phyloP scores from a whole-genome alignment of 2,113 vertebrate genomes.

The Antennarius striatus region DNA sequence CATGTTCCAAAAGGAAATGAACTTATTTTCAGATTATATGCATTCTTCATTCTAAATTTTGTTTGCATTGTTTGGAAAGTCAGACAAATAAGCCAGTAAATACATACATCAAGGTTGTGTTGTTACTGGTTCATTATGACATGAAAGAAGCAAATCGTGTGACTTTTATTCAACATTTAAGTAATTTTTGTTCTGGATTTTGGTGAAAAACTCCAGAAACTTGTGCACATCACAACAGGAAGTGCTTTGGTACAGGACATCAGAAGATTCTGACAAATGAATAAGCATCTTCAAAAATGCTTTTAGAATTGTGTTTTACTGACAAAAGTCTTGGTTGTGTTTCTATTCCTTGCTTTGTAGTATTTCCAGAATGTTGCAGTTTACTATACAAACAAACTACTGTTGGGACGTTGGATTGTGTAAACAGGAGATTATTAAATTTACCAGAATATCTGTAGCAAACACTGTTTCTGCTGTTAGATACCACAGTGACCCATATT shows the following conservation, averaged over 20 bases:
- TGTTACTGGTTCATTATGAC: background rate
- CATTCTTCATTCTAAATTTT: no score
- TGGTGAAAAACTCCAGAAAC: conserved; percentile 1
- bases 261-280: background rate
- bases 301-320: background rate
- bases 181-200: background rate
- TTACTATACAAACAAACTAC: no score
- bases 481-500: no score
- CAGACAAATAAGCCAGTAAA: background rate
- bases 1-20: background rate
- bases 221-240: background rate
- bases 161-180: background rate
- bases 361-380: no score
- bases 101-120: background rate
- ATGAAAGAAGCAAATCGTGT: background rate
- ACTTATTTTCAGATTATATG: no score
- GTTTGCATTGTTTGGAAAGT: no score
- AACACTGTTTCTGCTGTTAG: no score
- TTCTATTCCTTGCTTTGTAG: no score
- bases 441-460: no score
- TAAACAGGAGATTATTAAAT: no score
- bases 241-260: background rate
- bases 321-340: background rate
- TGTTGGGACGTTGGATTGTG: no score
- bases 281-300: background rate